phyloP scores from a whole-genome alignment of 2,888 invertebrate species.

The Diarsia mendica region DNA sequence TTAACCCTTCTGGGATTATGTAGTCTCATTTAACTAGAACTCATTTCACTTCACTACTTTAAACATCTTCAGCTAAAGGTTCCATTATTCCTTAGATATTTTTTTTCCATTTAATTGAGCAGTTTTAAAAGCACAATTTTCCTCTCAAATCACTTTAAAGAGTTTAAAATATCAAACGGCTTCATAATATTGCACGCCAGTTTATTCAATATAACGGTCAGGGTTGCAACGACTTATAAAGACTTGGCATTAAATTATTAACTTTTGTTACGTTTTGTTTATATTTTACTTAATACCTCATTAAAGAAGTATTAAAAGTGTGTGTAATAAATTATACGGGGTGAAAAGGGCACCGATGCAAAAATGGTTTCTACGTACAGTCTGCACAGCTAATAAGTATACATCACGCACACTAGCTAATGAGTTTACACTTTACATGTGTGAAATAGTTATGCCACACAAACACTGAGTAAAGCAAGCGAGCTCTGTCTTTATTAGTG shows the following conservation, averaged over 20 bases:
- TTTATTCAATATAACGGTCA: conserved; percentile 7
- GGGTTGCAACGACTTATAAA: conserved; percentile 19
- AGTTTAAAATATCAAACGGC: not conserved
- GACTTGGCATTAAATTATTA: not conserved
- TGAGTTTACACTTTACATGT: too few species aligned
- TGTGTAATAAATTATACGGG: too few species aligned
- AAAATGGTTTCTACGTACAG: too few species aligned
- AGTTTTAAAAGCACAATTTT: not conserved
- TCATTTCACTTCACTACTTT: not conserved
- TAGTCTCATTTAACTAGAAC: not conserved
- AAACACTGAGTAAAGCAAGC: too few species aligned
- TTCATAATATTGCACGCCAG: conserved; percentile 14
- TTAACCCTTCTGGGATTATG: too few species aligned
- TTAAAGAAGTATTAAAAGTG: not conserved
- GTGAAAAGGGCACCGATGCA: too few species aligned
- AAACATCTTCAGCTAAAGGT: not conserved
- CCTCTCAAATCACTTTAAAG: not conserved
- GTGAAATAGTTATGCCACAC: too few species aligned
- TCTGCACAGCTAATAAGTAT: too few species aligned
- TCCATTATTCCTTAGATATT: not conserved
- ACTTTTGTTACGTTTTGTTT: not conserved
- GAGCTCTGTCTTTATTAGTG: too few species aligned
- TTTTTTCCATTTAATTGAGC: not conserved
- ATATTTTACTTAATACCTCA: not conserved
- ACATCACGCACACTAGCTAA: too few species aligned